Evolutionary conservation across 2,888 invertebrate genomes (phyloP), one percentile per base, ranked within the genome.

Genomic region (Eupeodes luniger): DNA sequence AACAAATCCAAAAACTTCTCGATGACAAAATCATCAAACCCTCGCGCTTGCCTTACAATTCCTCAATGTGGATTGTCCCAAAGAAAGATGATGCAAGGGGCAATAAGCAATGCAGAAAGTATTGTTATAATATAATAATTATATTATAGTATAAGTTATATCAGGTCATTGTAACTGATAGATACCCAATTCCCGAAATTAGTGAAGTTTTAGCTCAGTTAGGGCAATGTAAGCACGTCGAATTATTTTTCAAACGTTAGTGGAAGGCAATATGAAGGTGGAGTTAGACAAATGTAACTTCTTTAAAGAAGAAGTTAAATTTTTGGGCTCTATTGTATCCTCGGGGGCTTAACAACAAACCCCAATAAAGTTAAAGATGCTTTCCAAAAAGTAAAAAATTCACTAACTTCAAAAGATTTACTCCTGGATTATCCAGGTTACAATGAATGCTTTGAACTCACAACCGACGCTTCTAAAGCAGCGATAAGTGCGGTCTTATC

Each of bases 401-500:
- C 80, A 55, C 34, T 70, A 36, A 64, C 55, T 44, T 79, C 74
- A 10, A 55, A 82, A 19, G 69, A 64, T 64, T 19, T 64, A 64
- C 67, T 79, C 16, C 70, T 82, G 19, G 53, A 27, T 11, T 74
- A 79, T 19, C 74, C 82, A 0, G 70, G 75, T 53, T 82, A 78
- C 34, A 67, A 62, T 6, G 34, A 69, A 16, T 75, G 55, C 16
- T 79, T 78, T 11, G 72, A 88, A 44, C 51, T 88, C n/a, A 91
- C 91, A 3, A 91, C 91, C 5, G 91, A 92, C 75, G 91, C 91
- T 0, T 89, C 90, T 12, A 85, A 91, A 34, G 86, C 36, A n/a
- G 91, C 91, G 1, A 64, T 91, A 5, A 91, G 91, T 2, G 90
- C 86, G 4, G 69, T 69, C 5, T 16, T 55, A 55, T 55, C 69